Evolutionary conservation across 2,888 invertebrate genomes (phyloP).

Genomic region (Xylota segnis): DNA sequence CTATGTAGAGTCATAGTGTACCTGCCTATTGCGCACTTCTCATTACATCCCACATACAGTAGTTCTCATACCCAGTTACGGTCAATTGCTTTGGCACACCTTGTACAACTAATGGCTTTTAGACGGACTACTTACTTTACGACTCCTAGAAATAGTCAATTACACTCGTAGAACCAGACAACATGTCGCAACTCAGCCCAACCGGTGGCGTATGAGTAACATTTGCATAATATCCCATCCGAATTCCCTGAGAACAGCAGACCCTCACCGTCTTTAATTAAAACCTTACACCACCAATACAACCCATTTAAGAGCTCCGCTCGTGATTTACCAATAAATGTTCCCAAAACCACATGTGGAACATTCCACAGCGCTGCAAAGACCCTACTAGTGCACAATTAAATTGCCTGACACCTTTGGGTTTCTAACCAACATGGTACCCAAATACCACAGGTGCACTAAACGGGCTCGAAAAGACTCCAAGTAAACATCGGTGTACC

Average conservation of each 20-base stretch:
- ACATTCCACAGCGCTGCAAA: background rate
- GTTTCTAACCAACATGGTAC: constrained; percentile 45
- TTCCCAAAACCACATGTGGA: constrained; percentile 25
- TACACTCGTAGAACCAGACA: background rate
- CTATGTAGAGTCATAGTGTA: too few species aligned
- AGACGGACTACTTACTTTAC: background rate
- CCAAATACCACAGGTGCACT: constrained; percentile 70
- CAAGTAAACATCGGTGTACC: constrained; percentile 33
- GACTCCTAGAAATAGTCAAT: background rate
- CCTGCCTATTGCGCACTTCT: too few species aligned
- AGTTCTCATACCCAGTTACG: too few species aligned
- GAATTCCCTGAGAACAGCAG: background rate
- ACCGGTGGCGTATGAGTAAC: background rate
- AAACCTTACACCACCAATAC: constrained; percentile 17
- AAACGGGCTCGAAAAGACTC: constrained; percentile 28
- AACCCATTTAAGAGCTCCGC: constrained; percentile 24
- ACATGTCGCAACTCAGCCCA: too few species aligned
- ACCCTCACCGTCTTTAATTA: constrained; percentile 18
- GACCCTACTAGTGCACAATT: constrained; percentile 41
- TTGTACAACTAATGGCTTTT: background rate
- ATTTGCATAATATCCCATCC: background rate
- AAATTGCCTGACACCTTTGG: constrained; percentile 58
- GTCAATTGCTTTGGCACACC: background rate
- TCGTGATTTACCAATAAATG: constrained; percentile 70
- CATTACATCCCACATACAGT: too few species aligned